A percentile compares a stretch with the other conserved stretches of the same genome.
phyloP scores from a whole-genome alignment of 2,888 invertebrate species.

The Arctia plantaginis region DNA sequence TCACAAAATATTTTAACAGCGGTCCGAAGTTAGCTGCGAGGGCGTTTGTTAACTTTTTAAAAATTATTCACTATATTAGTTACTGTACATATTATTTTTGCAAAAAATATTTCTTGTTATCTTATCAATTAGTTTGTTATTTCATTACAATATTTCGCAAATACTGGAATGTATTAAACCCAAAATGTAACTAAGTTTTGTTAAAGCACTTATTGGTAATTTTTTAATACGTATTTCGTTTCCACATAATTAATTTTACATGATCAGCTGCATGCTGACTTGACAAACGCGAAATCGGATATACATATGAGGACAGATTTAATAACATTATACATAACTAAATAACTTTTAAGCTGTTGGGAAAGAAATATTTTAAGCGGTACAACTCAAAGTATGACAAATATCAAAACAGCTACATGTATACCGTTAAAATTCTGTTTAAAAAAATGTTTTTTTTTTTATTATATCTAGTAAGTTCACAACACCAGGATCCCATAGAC shows the following conservation, averaged over 20 bases:
- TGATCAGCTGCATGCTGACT: not conserved
- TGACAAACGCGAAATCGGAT: not conserved
- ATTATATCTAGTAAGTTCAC: not conserved
- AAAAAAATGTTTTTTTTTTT: not conserved
- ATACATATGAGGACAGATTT: not conserved
- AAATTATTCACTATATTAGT: slow-evolving; percentile 19
- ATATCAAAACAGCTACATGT: not conserved
- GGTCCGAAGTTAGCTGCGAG: slow-evolving; percentile 40
- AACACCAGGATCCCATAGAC: not conserved
- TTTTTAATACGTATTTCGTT: slow-evolving; percentile 31
- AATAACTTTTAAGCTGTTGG: not conserved
- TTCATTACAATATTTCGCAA: slow-evolving; percentile 27
- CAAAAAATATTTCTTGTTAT: slow-evolving; percentile 45
- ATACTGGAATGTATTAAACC: slow-evolving; percentile 22
- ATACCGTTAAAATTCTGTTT: not conserved
- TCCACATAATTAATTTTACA: slow-evolving; percentile 6
- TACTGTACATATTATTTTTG: slow-evolving; percentile 44
- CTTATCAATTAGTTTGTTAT: slow-evolving; percentile 26
- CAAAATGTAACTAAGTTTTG: slow-evolving; percentile 18
- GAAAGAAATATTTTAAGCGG: not conserved
- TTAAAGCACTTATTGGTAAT: slow-evolving; percentile 40
- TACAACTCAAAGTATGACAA: not conserved
- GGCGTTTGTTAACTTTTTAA: slow-evolving; percentile 29
- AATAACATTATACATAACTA: not conserved
- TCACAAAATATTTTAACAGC: slow-evolving; percentile 48